Base-by-base conservation (phyloP, 2,888 invertebrate species). In the Neelides folsomi region DNA sequence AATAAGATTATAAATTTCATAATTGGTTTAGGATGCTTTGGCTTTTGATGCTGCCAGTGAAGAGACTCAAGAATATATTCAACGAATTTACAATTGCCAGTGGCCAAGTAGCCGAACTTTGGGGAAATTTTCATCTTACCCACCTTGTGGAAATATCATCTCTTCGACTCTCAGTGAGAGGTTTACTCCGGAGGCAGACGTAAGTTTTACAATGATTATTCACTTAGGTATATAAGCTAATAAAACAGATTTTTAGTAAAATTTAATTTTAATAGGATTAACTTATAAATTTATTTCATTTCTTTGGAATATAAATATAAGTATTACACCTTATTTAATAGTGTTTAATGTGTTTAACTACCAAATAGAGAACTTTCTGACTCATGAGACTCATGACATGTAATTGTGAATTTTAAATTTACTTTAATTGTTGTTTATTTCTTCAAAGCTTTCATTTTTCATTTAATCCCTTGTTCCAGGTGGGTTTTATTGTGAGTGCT, bases 401-500 rank as follows among this genome's bases (percentile, higher is more conserved):
- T n/a, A n/a, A n/a, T n/a, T n/a, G n/a, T n/a, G n/a, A n/a, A n/a
- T n/a, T n/a, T n/a, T n/a, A n/a, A n/a, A n/a, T n/a, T n/a, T n/a
- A n/a, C n/a, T n/a, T n/a, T n/a, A n/a, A n/a, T n/a, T n/a, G n/a
- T n/a, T n/a, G n/a, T n/a, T n/a, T n/a, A n/a, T n/a, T n/a, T n/a
- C n/a, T n/a, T n/a, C n/a, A n/a, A n/a, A n/a, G n/a, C n/a, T n/a
- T n/a, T n/a, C n/a, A n/a, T n/a, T n/a, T n/a, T n/a, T n/a, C n/a
- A n/a, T n/a, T n/a, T n/a, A n/a, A n/a, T n/a, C n/a, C 39, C n/a
- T 51, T 49, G 34, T 45, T 53, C 1, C 44, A 66, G 65, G 55
- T 66, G 16, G 60, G 59, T 2, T 66, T 65, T 46, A 66, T 67
- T 8, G 67, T 68, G 27, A 68, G 66, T 51, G 68, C 68, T 1